These are phyloP conservation scores for Sepioteuthis lessoniana DNA, from an alignment of 2,888 invertebrate genomes.

Conservation along the genomic window DNA sequence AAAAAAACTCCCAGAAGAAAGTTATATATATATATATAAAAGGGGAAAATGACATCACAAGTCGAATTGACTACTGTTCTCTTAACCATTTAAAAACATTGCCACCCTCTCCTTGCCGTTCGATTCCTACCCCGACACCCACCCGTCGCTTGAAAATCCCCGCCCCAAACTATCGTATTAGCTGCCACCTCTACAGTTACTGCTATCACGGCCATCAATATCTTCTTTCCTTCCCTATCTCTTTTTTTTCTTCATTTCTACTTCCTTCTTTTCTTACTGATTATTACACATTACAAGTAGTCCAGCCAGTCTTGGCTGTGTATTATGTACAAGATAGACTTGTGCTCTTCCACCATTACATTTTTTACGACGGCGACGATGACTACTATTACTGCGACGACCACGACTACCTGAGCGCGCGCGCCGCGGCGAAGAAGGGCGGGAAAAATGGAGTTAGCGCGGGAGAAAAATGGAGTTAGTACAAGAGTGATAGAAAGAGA, in stretches of 20 bases:
- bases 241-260: background rate
- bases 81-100: conserved; percentile 11
- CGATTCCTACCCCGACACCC: background rate
- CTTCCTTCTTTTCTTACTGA: background rate
- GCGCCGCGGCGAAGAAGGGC: background rate
- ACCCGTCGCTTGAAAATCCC: background rate
- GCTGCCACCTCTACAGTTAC: background rate
- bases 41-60: background rate
- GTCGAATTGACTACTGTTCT: background rate
- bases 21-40: background rate
- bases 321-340: background rate
- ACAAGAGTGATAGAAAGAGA: background rate
- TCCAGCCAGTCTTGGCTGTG: background rate
- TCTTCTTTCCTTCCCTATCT: background rate
- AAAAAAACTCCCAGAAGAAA: background rate
- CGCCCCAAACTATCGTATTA: background rate
- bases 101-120: background rate
- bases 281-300: background rate
- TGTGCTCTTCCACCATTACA: background rate
- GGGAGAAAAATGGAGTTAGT: background rate
- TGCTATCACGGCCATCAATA: background rate
- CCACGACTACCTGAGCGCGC: background rate
- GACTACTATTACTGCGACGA: background rate
- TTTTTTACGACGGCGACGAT: background rate
- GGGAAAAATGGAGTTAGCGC: conserved; percentile 25